Percentiles rank a stretch among this genome's conserved stretches.
These are phyloP conservation scores for Diadema setosum DNA, from an alignment of 35 echinoderm and acorn worm genomes.

Conservation along the genomic window DNA sequence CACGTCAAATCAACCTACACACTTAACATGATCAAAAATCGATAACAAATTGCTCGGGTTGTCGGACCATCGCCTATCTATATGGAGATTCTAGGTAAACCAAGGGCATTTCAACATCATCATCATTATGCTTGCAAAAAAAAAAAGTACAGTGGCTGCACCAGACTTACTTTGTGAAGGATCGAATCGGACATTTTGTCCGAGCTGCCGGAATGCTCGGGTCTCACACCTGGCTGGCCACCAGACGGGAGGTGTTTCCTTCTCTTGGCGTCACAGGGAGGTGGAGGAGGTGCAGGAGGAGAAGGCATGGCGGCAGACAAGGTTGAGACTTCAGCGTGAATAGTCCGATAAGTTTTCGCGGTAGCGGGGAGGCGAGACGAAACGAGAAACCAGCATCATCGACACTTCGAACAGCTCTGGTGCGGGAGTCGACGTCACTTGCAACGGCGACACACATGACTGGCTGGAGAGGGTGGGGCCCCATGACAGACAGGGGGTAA, in stretches of 20 bases:
- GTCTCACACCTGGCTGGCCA: neutral
- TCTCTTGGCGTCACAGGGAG: neutral
- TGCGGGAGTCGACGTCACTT: neutral
- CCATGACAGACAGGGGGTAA: neutral
- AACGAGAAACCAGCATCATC: neutral
- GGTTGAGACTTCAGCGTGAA: neutral
- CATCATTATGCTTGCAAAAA: too few species aligned
- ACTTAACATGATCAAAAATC: too few species aligned
- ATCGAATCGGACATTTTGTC: neutral
- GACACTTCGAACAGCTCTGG: neutral
- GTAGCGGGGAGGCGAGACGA: neutral
- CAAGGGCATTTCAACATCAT: too few species aligned
- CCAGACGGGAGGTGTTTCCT: neutral
- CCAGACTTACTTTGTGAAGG: neutral
- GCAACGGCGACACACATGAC: neutral
- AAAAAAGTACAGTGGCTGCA: too few species aligned
- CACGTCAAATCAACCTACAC: too few species aligned
- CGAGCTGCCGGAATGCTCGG: neutral
- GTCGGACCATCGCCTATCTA: too few species aligned
- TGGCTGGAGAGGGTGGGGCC: neutral
- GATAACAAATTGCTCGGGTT: too few species aligned
- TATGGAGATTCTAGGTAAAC: too few species aligned
- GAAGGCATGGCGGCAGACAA: neutral
- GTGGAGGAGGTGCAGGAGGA: neutral
- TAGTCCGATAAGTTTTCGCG: neutral